Base-by-base conservation (phyloP, 2,888 invertebrate genomes). In the Pasiphila rectangulata region DNA sequence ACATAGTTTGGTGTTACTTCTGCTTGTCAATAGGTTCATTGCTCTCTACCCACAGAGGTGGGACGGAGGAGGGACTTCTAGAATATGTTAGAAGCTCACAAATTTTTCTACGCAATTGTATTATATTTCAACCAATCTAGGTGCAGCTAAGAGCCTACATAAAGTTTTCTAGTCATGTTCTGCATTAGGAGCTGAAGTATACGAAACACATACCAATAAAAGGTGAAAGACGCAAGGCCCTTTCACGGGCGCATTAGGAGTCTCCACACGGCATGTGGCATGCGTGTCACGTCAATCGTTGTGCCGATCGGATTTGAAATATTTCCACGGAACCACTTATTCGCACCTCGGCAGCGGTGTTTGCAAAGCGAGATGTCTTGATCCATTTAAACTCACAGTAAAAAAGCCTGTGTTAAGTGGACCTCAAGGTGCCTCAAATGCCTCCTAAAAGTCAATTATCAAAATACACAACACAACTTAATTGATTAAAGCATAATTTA, bases 241-340 rank as follows among this genome's bases (percentile, higher is more conserved):
- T 81, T 84, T 83, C 81, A 83, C 63, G 55, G 55, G 48, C 69
- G 69, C 79, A 85, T 84, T 85, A 84, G 77, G 77, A 85, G 79
- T 78, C 83, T 62, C 55, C 75, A 79, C 82, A 77, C 77, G 82
- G 63, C 30, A 32, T 32, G 17, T 27, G 27, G 67, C 77, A 77
- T 75, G 84, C 83, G 72, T 78, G 83, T 82, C 85, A 82, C 85
- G 84, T 83, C 76, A 80, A 65, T 72, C 83, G 79, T 83, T 83
- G 78, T 80, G 79, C 73, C 69, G 80, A 71, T 61, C 83, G 83
- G 86, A 88, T 88, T 88, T 86, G 83, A 84, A 88, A 87, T 88
- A 86, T 84, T 88, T 87, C 74, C 87, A 87, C 86, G 86, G 75
- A 86, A 83, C 81, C 86, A 85, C 86, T 87, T 86, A 87, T 79